Conservation (phyloP, 2,888 invertebrate genomes). For the Chrysolina haemoptera region DNA sequence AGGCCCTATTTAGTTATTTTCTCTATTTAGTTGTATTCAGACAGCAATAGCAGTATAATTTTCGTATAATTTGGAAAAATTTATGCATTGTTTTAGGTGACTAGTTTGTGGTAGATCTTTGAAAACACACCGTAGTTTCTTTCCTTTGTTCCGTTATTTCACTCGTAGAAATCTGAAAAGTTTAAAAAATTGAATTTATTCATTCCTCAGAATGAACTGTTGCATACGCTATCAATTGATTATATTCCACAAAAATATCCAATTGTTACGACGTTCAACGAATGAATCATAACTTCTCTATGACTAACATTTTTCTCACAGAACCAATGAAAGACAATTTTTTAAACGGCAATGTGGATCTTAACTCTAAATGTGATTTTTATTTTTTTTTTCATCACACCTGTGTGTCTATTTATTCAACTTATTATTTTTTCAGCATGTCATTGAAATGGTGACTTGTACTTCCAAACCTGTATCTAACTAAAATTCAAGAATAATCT, state of each 20-base stretch:
- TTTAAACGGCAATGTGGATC: slow-evolving; percentile 32
- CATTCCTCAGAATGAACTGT: background rate
- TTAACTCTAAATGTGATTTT: slow-evolving; percentile 35
- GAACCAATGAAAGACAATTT: slow-evolving; percentile 24
- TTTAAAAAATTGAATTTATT: slow-evolving; percentile 41
- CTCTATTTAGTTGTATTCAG: slow-evolving; percentile 21
- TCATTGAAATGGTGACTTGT: slow-evolving; percentile 58
- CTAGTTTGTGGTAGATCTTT: slow-evolving; percentile 57
- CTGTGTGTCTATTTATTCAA: slow-evolving; percentile 41
- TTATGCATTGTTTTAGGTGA: slow-evolving; percentile 47
- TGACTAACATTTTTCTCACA: background rate
- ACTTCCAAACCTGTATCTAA: slow-evolving; percentile 60
- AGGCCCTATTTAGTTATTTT: background rate
- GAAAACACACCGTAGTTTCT: slow-evolving; percentile 59
- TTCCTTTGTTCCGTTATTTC: slow-evolving; percentile 49
- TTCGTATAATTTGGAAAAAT: slow-evolving; percentile 36
- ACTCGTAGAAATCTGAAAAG: slow-evolving; percentile 46
- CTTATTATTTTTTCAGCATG: slow-evolving; percentile 53
- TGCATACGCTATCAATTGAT: background rate
- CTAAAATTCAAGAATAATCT: slow-evolving; percentile 39
- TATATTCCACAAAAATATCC: background rate
- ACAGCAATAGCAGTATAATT: slow-evolving; percentile 53
- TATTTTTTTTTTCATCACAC: slow-evolving; percentile 39
- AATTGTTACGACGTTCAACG: background rate
- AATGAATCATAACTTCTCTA: background rate